Conservation (phyloP, 2,888 invertebrate genomes). For the Clostera curtula region DNA sequence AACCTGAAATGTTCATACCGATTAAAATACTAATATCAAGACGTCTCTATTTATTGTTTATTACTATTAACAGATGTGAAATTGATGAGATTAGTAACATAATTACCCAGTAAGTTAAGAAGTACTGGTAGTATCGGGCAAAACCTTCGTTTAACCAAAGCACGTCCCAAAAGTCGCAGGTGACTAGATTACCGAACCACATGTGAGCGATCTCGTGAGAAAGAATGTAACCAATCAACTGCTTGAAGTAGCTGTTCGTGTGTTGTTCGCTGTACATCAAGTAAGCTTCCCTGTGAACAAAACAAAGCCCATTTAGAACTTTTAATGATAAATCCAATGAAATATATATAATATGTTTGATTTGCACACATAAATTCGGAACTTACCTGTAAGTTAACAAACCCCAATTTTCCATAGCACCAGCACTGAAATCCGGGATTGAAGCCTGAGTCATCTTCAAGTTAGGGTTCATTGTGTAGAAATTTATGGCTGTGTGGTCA, state of each 20-base stretch:
- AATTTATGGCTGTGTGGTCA: constrained; percentile 69
- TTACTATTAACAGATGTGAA: no score
- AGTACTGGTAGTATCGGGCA: constrained; percentile 83
- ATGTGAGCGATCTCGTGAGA: constrained; percentile 84
- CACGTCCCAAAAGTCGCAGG: constrained; percentile 79
- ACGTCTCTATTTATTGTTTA: no score
- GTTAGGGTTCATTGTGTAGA: constrained; percentile 56
- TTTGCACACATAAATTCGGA: no score
- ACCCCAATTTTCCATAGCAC: constrained; percentile 93
- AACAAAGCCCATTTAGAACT: no score
- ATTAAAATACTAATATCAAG: no score
- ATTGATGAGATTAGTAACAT: no score
- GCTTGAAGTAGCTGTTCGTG: constrained; percentile 57
- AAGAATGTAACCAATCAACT: constrained; percentile 73
- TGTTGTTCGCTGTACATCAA: constrained; percentile 53
- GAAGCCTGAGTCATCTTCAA: constrained; percentile 81
- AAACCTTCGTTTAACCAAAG: constrained; percentile 81
- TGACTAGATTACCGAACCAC: constrained; percentile 82
- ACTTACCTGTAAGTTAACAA: constrained; percentile 81
- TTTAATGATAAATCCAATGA: no score
- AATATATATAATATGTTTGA: no score
- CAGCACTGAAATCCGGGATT: constrained; percentile 84
- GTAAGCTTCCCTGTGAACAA: constrained; percentile 52
- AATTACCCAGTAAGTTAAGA: constrained; percentile 72
- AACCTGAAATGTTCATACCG: constrained; percentile 53